These are phyloP conservation scores for Zapus hudsonius DNA, from an alignment of 2,113 vertebrate genomes.

Conservation along the genomic window DNA sequence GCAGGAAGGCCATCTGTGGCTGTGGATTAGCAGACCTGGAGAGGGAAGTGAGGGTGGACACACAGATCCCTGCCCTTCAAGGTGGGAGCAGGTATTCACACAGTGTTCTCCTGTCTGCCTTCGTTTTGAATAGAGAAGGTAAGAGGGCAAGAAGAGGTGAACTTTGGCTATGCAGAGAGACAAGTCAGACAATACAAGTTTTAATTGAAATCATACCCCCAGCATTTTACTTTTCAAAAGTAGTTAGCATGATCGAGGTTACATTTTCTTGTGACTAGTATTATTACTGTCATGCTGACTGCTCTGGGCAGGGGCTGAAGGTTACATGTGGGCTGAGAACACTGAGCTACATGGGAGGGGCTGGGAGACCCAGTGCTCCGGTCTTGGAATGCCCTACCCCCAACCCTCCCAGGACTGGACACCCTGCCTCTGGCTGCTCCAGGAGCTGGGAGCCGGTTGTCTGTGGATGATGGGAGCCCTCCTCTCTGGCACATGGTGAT, in stretches of 20 bases:
- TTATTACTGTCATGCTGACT: conserved; percentile 87
- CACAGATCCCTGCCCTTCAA: not conserved
- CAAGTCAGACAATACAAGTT: conserved; percentile 82
- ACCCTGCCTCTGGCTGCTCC: conserved; percentile 73
- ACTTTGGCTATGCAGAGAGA: conserved; percentile 77
- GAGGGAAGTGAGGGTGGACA: not conserved
- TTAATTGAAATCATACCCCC: conserved; percentile 89
- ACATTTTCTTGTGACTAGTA: conserved; percentile 87
- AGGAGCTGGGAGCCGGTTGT: conserved; percentile 14
- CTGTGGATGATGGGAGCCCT: conserved; percentile 71
- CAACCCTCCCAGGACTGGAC: conserved; percentile 63
- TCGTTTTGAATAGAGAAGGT: conserved; percentile 38
- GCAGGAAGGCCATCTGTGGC: not conserved
- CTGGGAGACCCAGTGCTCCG: conserved; percentile 39
- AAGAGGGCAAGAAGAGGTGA: conserved; percentile 67
- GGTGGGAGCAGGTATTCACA: not conserved
- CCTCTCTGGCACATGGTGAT: conserved; percentile 46
- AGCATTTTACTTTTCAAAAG: conserved; percentile 90
- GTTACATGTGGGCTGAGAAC: conserved; percentile 87
- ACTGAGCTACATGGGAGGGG: conserved; percentile 79
- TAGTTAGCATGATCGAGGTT: conserved; percentile 86
- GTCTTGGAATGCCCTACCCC: conserved; percentile 73
- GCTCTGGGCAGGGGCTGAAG: conserved; percentile 84
- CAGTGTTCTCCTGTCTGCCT: not conserved
- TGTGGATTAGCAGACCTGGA: not conserved